Base-by-base conservation (phyloP, 37 sponge, comb jelly and placozoan genomes). In the Sycon ciliatum region DNA sequence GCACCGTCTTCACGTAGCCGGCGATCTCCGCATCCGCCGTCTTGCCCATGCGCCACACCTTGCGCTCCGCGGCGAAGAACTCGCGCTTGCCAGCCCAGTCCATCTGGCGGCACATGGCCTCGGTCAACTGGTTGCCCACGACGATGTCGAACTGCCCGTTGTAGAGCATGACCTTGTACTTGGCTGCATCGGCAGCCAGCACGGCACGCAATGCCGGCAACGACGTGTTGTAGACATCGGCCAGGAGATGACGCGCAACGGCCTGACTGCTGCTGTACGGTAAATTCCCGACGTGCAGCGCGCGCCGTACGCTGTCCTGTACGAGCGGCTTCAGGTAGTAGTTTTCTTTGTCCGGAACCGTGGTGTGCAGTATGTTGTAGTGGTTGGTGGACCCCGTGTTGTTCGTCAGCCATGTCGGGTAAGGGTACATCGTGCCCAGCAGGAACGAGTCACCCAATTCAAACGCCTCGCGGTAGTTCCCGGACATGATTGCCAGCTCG, bases 81-180 rank as follows among this genome's bases (percentile, higher is more conserved):
- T 64, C 74, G 0, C 38, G 32, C n/a, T 37, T 42, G 23, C 88
- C 88, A 29, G 78, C 68, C 93, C 93, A 92, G 16, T 78, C 27
- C 30, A 92, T 70, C 33, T 73, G 74, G 39, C 38, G 35, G 63
- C 62, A 62, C 42, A 76, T 79, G 40, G 62, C 52, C 57, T 84
- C 83, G 0, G 86, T 85, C 57, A 89, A 62, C 2, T 86, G 85
- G 2, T 60, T 76, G 38, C 86, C 93, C 11, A 92, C 93, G 52
- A 92, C 84, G 32, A 92, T 62, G 38, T 92, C 93, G 56, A 92
- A 38, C 69, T 92, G 85, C 1, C 93, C 93, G 72, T 87, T 92
- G 70, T 87, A 92, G 46, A 92, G 70, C 38, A 92, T n/a, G n/a
- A n/a, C n/a, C n/a, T n/a, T n/a, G n/a, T n/a, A n/a, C n/a, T n/a